Evolutionary conservation across 1,140 invertebrate genomes (phyloP).

Genomic region (Caenorhabditis brenneri): DNA sequence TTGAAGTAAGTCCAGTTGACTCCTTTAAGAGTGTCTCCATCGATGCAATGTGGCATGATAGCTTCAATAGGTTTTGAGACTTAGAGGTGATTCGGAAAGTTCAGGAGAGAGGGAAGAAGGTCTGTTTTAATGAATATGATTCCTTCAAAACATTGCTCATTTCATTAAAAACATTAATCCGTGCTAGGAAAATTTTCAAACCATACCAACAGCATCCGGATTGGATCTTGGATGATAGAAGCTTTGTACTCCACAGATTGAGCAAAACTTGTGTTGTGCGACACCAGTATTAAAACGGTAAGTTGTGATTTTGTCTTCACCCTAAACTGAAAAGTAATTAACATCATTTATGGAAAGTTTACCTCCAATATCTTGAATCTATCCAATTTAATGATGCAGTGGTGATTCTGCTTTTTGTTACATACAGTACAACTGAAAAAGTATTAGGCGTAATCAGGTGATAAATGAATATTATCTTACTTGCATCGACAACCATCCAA

Average conservation of each 20-base stretch:
- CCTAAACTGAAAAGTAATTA: no score
- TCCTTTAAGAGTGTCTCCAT: constrained; percentile 72
- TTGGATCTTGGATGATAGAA: constrained; percentile 75
- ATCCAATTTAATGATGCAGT: constrained; percentile 73
- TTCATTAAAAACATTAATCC: no score
- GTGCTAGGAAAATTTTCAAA: not conserved
- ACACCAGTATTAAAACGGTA: constrained; percentile 75
- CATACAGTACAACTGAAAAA: constrained; percentile 74
- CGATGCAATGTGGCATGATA: constrained; percentile 73
- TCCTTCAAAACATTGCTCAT: no score
- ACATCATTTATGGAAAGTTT: no score
- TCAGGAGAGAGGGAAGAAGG: no score
- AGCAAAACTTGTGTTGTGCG: constrained; percentile 75
- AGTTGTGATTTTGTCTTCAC: constrained; percentile 72
- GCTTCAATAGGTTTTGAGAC: constrained; percentile 70
- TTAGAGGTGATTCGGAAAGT: no score
- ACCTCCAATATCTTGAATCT: constrained; percentile 73
- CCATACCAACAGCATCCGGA: constrained; percentile 73
- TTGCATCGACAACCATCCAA: constrained; percentile 73
- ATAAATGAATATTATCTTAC: constrained; percentile 71
- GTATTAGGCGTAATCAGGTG: no score
- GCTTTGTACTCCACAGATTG: constrained; percentile 74
- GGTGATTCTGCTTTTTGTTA: constrained; percentile 74
- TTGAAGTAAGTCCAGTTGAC: constrained; percentile 72
- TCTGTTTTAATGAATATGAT: no score